phyloP scores from a whole-genome alignment of 2,888 invertebrate species.

The Ochropleura plecta region DNA sequence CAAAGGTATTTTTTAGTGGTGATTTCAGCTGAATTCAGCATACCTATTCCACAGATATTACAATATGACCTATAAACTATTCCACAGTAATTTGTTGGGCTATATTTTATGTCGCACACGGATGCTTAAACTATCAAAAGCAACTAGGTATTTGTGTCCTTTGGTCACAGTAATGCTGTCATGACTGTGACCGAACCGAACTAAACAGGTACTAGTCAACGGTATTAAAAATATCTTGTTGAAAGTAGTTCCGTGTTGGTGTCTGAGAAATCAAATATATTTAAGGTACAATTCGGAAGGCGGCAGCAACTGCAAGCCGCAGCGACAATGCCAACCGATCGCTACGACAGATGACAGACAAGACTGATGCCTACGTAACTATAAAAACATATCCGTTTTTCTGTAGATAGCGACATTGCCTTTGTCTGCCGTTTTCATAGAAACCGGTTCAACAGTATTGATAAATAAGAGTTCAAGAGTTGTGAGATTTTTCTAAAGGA shows the following conservation, averaged over 20 bases:
- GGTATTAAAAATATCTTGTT: slow-evolving; percentile 33
- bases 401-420: too few relatives aligned
- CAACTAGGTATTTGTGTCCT: slow-evolving; percentile 30
- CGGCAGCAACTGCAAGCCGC: too few relatives aligned
- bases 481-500: too few relatives aligned
- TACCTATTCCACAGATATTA: not conserved
- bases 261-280: slow-evolving; percentile 22
- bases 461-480: too few relatives aligned
- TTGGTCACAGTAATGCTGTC: slow-evolving; percentile 40
- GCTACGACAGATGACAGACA: too few relatives aligned
- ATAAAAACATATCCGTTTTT: too few relatives aligned
- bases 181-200: too few relatives aligned
- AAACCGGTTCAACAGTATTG: too few relatives aligned
- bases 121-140: slow-evolving; percentile 25
- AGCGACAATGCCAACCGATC: too few relatives aligned
- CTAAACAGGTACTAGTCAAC: slow-evolving; percentile 13
- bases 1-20: not conserved
- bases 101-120: slow-evolving; percentile 24
- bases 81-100: not conserved
- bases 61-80: slow-evolving; percentile 5
- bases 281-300: too few relatives aligned
- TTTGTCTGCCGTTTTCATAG: too few relatives aligned
- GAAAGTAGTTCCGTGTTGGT: slow-evolving; percentile 43
- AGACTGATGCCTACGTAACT: too few relatives aligned
- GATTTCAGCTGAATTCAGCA: not conserved